Evolutionary conservation across 2,797 vertebrate species (phyloP).

Genomic region (Chaetophractus vellerosus): DNA sequence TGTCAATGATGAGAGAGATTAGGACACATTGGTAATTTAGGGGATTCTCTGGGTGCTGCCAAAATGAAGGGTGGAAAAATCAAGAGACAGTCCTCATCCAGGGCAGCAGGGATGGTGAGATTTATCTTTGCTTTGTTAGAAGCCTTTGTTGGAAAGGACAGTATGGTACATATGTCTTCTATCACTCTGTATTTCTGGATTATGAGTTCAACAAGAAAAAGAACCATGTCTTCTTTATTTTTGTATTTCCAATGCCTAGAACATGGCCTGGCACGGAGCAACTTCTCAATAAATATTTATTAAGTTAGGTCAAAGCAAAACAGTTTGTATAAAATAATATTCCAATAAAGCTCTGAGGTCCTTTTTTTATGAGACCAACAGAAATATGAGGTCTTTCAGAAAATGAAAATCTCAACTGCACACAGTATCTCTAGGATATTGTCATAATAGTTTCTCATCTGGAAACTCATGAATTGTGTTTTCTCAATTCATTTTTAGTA

Average conservation of each 20-base stretch:
- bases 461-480: neutral
- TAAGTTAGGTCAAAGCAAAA: slow-evolving; percentile 14
- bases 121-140: neutral
- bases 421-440: neutral
- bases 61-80: neutral
- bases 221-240: neutral
- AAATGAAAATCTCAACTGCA: neutral
- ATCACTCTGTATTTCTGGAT: neutral
- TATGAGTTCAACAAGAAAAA: neutral
- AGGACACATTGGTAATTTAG: neutral
- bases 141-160: too few species aligned
- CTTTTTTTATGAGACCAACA: neutral
- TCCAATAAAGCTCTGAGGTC: neutral
- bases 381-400: neutral
- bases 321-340: neutral
- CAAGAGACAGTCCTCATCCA: neutral
- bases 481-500: neutral
- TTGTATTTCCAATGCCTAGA: neutral
- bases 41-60: neutral
- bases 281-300: neutral
- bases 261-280: neutral
- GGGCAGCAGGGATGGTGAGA: rapidly evolving
- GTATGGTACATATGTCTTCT: rapidly evolving
- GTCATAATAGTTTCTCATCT: neutral
- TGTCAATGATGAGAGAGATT: neutral